Base-by-base conservation (phyloP, 2,888 invertebrate species). In the Nemurella pictetii region DNA sequence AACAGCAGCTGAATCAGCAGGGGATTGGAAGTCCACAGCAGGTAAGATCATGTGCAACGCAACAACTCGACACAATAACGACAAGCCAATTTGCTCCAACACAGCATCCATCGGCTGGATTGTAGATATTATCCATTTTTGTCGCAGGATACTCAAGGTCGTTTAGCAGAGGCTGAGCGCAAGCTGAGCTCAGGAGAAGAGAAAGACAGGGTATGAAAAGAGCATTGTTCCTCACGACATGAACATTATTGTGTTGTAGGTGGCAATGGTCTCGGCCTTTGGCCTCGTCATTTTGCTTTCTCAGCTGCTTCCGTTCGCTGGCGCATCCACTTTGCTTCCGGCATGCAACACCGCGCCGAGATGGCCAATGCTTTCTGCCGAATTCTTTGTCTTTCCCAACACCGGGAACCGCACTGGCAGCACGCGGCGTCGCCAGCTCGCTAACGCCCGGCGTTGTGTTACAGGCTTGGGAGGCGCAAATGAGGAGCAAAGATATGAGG, bases 381-480 rank as follows among this genome's bases (percentile, higher is more conserved):
- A 55, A 55, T 55, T 12, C 55, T 55, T n/a, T n/a, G n/a, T n/a
- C n/a, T n/a, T n/a, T 55, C 55, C 55, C 55, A 55, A 55, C 3
- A 15, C 55, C 55, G n/a, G n/a, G n/a, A n/a, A n/a, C 20, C 55
- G 55, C 55, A 3, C 55, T 20, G 20, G 15, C 20, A 35, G 55
- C 55, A 55, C 9, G 55, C 55, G 55, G 12, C 35, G 4, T 80
- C 3, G 30, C 26, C 32, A 26, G 26, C 25, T 32, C 25, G 80
- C 80, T 80, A 9, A 80, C n/a, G 2, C 25, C 15, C 25, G 12
- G 26, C 5, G 4, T 84, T 32, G 35, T 81, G 74, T 87, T 86
- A 4, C 85, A 87, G 87, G 85, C 85, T 25, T 87, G 87, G 87
- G 87, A 87, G 28, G 84, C 84, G 27, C 87, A 86, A 83, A 80